phyloP scores from a whole-genome alignment of 2,888 invertebrate genomes.

The Cremastinae sp. region DNA sequence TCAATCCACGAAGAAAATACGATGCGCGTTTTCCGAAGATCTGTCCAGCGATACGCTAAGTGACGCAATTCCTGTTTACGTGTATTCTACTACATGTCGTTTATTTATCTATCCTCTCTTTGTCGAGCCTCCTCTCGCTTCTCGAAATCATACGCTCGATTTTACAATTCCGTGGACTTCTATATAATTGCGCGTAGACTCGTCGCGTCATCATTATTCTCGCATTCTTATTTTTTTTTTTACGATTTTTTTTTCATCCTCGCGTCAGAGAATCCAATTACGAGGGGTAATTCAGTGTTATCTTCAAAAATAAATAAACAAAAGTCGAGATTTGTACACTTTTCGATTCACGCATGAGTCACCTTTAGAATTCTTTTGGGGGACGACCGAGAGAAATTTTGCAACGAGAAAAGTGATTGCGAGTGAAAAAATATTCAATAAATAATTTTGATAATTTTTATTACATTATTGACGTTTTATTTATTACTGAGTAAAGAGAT shows the following conservation, averaged over 20 bases:
- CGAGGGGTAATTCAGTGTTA: slow-evolving; percentile 20
- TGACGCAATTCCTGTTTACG: slow-evolving; percentile 19
- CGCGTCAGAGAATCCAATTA: slow-evolving; percentile 34
- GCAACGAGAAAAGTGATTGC: too few relatives aligned
- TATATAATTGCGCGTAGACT: slow-evolving; percentile 2
- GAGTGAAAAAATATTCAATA: too few relatives aligned
- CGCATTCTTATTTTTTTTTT: slow-evolving; percentile 16
- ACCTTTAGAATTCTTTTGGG: too few relatives aligned
- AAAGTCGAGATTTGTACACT: too few relatives aligned
- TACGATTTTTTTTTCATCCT: neutral
- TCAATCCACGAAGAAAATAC: slow-evolving; percentile 34
- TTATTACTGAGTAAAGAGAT: too few relatives aligned
- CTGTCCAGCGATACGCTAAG: neutral
- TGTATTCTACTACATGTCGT: neutral
- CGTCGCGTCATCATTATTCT: slow-evolving; percentile 19
- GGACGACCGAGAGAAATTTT: too few relatives aligned
- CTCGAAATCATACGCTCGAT: neutral
- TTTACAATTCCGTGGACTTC: neutral
- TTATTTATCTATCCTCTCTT: too few relatives aligned
- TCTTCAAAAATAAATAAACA: too few relatives aligned
- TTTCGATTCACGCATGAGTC: too few relatives aligned
- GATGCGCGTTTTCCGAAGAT: slow-evolving; percentile 42
- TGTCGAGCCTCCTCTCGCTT: slow-evolving; percentile 6
- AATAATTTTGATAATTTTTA: too few relatives aligned
- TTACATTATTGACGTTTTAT: too few relatives aligned